These are phyloP conservation scores for Oxytorus armatus DNA, from an alignment of 2,888 invertebrate species.

Conservation along the genomic window DNA sequence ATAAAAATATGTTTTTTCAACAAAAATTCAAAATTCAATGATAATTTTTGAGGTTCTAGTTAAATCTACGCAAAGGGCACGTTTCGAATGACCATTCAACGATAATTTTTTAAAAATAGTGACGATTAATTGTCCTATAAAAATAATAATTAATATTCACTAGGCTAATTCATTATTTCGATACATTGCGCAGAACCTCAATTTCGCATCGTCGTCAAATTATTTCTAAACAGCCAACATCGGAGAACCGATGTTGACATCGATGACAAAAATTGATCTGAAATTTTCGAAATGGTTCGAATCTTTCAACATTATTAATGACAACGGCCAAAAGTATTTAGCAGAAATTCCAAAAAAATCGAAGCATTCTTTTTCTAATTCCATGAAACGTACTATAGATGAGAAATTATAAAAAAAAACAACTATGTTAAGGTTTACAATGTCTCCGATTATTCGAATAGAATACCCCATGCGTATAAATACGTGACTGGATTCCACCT, in stretches of 20 bases:
- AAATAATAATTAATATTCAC: background rate
- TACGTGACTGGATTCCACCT: slow-evolving; percentile 74
- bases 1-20: background rate
- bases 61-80: no score
- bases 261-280: no score
- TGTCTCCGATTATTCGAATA: background rate
- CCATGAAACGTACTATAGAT: background rate
- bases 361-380: no score
- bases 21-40: no score
- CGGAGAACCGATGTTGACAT: no score
- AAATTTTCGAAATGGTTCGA: no score
- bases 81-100: no score
- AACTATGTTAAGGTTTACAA: background rate
- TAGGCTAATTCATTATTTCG: background rate
- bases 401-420: background rate
- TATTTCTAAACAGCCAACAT: background rate
- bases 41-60: no score
- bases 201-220: background rate
- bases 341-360: no score
- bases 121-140: background rate
- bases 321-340: no score
- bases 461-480: slow-evolving; percentile 45
- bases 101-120: background rate
- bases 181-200: no score
- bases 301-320: no score